Evolutionary conservation across 1,140 invertebrate species (phyloP).

Genomic region (Bombus impatiens): DNA sequence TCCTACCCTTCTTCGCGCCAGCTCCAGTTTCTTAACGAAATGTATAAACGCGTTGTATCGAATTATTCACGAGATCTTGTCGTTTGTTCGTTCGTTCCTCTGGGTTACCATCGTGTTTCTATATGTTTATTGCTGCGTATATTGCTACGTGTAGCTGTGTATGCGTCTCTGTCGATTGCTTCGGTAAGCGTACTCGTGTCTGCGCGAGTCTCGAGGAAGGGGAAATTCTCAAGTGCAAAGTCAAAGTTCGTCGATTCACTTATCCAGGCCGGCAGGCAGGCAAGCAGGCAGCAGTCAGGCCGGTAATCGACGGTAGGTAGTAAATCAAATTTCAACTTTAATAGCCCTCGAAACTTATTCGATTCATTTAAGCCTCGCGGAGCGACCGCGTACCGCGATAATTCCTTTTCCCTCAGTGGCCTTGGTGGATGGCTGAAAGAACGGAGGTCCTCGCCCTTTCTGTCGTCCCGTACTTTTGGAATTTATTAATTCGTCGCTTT

Average conservation of each 20-base stretch:
- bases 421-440: no score
- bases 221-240: slow-evolving; percentile 39
- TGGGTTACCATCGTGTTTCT: neutral
- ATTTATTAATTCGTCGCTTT: slow-evolving; percentile 1
- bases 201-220: neutral
- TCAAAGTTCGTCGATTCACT: slow-evolving; percentile 58
- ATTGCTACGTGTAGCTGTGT: no score
- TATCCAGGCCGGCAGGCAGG: slow-evolving; percentile 40
- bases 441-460: neutral
- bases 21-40: slow-evolving; percentile 1
- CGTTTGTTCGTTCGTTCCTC: neutral
- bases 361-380: slow-evolving; percentile 67
- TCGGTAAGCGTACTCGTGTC: slow-evolving; percentile 11
- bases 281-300: slow-evolving; percentile 43
- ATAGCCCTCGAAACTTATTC: slow-evolving; percentile 72
- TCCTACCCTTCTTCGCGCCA: neutral
- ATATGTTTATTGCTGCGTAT: neutral
- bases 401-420: slow-evolving; percentile 35
- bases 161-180: neutral
- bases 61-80: slow-evolving; percentile 12
- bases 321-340: slow-evolving; percentile 73
- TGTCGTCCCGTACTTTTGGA: neutral
- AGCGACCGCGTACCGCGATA: slow-evolving; percentile 55
- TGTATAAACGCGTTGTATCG: slow-evolving; percentile 21
- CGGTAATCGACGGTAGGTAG: slow-evolving; percentile 54